These are phyloP conservation scores for Centropristis striata DNA, from an alignment of 2,113 vertebrate genomes.

Conservation along the genomic window DNA sequence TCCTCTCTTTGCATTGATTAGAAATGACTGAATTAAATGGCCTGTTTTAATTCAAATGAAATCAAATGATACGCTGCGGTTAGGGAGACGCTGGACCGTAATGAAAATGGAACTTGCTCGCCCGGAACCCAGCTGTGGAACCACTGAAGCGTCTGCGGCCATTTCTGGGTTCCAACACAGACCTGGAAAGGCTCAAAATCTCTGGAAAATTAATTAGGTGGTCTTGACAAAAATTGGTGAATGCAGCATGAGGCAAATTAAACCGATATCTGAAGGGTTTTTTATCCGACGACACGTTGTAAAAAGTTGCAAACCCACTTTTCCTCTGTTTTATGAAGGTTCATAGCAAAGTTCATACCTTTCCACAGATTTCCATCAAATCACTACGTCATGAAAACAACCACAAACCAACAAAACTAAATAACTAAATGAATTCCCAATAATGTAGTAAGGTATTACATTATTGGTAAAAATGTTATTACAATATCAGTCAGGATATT, in stretches of 20 bases:
- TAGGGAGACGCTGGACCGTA: slow-evolving; percentile 59
- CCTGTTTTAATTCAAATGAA: slow-evolving; percentile 76
- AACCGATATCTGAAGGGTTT: neutral
- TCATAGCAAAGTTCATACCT: too few species aligned
- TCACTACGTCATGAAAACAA: too few species aligned
- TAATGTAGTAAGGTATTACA: too few species aligned
- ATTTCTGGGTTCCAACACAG: slow-evolving; percentile 29
- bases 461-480: too few species aligned
- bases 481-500: too few species aligned
- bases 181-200: slow-evolving; percentile 40
- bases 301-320: neutral
- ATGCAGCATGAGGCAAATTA: neutral
- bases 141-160: slow-evolving; percentile 49
- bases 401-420: too few species aligned
- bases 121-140: slow-evolving; percentile 76
- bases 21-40: slow-evolving; percentile 78
- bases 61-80: slow-evolving; percentile 77
- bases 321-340: too few species aligned
- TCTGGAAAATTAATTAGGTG: slow-evolving; percentile 32
- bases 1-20: slow-evolving; percentile 70
- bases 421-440: too few species aligned
- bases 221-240: slow-evolving; percentile 26
- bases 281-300: neutral
- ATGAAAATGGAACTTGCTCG: slow-evolving; percentile 73
- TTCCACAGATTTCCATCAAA: too few species aligned